Evolutionary conservation across 2,888 invertebrate species (phyloP).

Genomic region (Drosophila antonietae): DNA sequence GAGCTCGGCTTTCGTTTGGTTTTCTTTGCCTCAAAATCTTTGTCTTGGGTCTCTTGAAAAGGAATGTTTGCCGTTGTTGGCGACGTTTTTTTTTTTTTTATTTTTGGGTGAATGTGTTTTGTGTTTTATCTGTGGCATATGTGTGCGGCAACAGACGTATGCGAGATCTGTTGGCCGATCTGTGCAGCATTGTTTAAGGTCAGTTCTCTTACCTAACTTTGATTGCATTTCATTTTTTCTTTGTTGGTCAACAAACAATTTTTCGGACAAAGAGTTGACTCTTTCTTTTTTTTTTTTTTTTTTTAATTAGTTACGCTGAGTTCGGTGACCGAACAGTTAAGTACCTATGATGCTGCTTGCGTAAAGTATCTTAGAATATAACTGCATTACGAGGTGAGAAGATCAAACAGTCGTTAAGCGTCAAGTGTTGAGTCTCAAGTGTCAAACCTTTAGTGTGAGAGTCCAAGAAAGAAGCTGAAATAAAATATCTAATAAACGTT

Average conservation of each 20-base stretch:
- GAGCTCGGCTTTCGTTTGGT: conserved; percentile 70
- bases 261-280: conserved; percentile 34
- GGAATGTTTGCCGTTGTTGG: conserved; percentile 60
- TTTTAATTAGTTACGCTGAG: conserved; percentile 46
- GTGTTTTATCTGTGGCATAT: conserved; percentile 20
- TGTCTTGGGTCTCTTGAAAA: conserved; percentile 56
- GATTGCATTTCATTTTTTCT: conserved; percentile 62
- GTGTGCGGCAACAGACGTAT: conserved; percentile 4
- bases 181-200: conserved; percentile 79
- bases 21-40: conserved; percentile 41
- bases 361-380: conserved; percentile 26
- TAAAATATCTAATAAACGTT: not conserved
- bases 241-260: conserved; percentile 56
- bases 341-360: conserved; percentile 16
- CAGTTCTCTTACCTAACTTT: conserved; percentile 78
- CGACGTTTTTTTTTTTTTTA: conserved; percentile 43
- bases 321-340: conserved; percentile 39
- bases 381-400: conserved; percentile 40
- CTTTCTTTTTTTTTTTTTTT: conserved; percentile 10
- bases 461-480: not conserved
- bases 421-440: conserved; percentile 3
- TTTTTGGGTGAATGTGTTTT: conserved; percentile 55
- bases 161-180: conserved; percentile 46
- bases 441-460: not conserved
- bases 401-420: conserved; percentile 38